Conservation (phyloP, 2,113 vertebrate genomes). For the Cacatua alba region DNA sequence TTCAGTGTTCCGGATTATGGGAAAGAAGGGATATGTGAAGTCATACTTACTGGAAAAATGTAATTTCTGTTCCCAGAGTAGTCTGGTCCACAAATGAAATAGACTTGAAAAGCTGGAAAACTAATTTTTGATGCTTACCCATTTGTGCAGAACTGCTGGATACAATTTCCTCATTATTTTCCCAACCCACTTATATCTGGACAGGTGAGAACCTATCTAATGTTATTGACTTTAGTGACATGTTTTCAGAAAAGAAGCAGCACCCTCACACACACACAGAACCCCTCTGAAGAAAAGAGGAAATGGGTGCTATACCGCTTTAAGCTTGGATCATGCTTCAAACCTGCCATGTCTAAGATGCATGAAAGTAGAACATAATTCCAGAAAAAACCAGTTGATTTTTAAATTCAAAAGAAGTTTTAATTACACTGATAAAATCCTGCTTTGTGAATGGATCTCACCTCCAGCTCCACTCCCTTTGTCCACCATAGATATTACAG, state of each 20-base stretch:
- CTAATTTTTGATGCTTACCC: background rate
- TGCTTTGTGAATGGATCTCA: background rate
- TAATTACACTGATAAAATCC: background rate
- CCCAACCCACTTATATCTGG: background rate
- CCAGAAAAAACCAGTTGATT: background rate
- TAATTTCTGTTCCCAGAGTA: background rate
- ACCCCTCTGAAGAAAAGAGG: background rate
- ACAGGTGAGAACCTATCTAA: background rate
- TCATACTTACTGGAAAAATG: background rate
- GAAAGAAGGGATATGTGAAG: background rate
- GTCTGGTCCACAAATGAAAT: background rate
- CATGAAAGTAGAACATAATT: background rate
- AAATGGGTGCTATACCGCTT: background rate
- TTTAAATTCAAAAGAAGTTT: background rate
- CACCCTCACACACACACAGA: rapidly evolving
- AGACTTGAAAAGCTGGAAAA: background rate
- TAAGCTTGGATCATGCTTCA: background rate
- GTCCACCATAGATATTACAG: background rate
- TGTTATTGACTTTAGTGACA: background rate
- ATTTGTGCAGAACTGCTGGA: background rate
- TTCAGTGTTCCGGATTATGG: background rate
- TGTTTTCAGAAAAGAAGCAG: background rate
- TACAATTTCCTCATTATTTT: background rate
- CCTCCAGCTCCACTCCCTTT: background rate
- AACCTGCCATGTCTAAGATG: background rate